phyloP scores from a whole-genome alignment of 37 sponge, comb jelly and placozoan genomes.

The Amphimedon queenslandica region DNA sequence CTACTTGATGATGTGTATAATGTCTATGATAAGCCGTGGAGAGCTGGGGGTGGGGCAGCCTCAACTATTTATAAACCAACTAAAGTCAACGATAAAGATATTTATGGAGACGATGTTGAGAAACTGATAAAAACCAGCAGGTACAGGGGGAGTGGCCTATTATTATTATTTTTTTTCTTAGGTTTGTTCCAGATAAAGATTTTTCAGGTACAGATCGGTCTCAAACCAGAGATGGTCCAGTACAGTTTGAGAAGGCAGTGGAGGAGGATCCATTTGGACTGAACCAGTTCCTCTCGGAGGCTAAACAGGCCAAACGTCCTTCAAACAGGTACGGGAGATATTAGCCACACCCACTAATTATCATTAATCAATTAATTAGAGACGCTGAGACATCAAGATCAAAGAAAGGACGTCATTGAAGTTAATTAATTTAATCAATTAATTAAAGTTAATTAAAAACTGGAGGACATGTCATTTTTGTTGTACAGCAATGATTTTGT shows the following conservation, averaged over 20 bases:
- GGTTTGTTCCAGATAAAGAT: constrained; percentile 91
- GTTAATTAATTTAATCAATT: constrained; percentile 1
- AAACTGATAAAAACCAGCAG: constrained; percentile 84
- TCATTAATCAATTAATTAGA: not conserved
- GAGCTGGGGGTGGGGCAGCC: constrained; percentile 83
- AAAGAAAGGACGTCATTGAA: not conserved
- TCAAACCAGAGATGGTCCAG: constrained; percentile 79
- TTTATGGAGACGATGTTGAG: constrained; percentile 97
- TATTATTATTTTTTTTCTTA: constrained; percentile 3
- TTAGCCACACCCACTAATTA: not conserved
- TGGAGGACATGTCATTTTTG: not conserved
- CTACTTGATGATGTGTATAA: constrained; percentile 90
- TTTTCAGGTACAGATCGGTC: constrained; percentile 82
- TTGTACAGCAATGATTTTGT: not conserved
- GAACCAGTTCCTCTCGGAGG: constrained; percentile 89
- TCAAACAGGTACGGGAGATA: constrained; percentile 33
- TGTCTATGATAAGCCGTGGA: constrained; percentile 98
- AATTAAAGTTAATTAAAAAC: not conserved
- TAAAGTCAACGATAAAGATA: constrained; percentile 89
- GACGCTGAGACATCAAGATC: constrained; percentile 2
- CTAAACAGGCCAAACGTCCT: constrained; percentile 85
- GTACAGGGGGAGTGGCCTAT: constrained; percentile 36
- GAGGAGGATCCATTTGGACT: constrained; percentile 95
- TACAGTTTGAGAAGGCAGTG: constrained; percentile 93
- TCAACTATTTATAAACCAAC: constrained; percentile 86